Conservation (phyloP, 2,888 invertebrate genomes). For the Polydesmus complanatus region DNA sequence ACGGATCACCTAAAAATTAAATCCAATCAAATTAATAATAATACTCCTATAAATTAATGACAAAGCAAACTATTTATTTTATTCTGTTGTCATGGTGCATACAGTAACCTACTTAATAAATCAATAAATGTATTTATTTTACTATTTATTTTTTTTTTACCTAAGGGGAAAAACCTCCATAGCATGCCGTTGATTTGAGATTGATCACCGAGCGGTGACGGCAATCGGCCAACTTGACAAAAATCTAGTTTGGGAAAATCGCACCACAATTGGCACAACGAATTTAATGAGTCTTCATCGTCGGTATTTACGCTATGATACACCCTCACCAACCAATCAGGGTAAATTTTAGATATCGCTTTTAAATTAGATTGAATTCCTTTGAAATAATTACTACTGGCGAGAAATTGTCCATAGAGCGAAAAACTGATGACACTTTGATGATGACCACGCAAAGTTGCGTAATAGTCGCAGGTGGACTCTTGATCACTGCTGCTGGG, state of each 20-base stretch:
- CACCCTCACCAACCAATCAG: conserved; percentile 4
- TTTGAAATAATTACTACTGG: conserved; percentile 9
- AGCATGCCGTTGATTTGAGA: conserved; percentile 14
- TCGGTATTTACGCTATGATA: conserved; percentile 9
- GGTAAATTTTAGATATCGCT: neutral
- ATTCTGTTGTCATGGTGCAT: neutral
- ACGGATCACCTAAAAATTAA: conserved; percentile 11
- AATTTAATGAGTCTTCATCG: neutral
- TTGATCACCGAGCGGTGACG: conserved; percentile 13
- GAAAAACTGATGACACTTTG: conserved; percentile 21
- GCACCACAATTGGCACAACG: conserved; percentile 10
- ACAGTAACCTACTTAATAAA: neutral
- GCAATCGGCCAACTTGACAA: conserved; percentile 10
- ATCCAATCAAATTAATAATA: neutral
- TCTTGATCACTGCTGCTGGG: neutral
- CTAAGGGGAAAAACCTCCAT: conserved; percentile 13
- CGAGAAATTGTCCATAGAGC: conserved; percentile 18
- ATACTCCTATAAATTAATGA: neutral
- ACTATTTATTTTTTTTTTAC: too few relatives aligned
- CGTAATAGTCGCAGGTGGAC: conserved; percentile 8
- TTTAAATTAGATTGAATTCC: conserved; percentile 11
- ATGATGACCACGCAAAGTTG: conserved; percentile 16
- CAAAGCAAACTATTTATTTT: neutral
- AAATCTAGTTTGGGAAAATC: conserved; percentile 2
- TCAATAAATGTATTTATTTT: neutral